A percentile compares a stretch with the other conserved stretches of the same genome.
Conservation (phyloP, 1,140 invertebrate genomes). For the Papilio aristodemus region DNA sequence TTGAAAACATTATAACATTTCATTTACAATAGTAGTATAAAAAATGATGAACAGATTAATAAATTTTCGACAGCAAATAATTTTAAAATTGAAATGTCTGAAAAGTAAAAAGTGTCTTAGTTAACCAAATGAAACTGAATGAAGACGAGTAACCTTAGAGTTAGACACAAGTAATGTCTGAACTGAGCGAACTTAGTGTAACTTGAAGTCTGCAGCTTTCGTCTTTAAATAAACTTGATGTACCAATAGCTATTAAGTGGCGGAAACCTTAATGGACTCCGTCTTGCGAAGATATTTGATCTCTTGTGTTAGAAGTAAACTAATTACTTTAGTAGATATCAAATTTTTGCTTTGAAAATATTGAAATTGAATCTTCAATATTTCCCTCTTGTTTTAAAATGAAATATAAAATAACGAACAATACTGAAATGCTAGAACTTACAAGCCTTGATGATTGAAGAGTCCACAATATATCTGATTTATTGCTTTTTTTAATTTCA, state of each 20-base stretch:
- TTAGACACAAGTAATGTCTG: background rate
- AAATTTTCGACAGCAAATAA: no score
- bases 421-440: no score
- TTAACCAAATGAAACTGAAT: background rate
- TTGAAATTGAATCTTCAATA: background rate
- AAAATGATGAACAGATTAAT: no score
- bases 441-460: no score
- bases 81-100: no score
- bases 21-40: no score
- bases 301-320: background rate
- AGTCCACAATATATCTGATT: no score
- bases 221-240: constrained; percentile 22
- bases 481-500: no score
- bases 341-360: background rate
- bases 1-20: no score
- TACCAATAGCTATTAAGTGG: constrained; percentile 14
- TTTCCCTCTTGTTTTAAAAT: no score
- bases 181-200: constrained; percentile 6
- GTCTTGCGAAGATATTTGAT: constrained; percentile 5
- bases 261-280: constrained; percentile 7
- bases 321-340: constrained; percentile 5
- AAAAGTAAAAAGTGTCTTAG: background rate
- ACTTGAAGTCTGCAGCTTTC: background rate
- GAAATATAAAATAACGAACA: no score
- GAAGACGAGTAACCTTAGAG: background rate